Conservation (phyloP, 2,888 invertebrate genomes). For the Stenolophus ochropezus region DNA sequence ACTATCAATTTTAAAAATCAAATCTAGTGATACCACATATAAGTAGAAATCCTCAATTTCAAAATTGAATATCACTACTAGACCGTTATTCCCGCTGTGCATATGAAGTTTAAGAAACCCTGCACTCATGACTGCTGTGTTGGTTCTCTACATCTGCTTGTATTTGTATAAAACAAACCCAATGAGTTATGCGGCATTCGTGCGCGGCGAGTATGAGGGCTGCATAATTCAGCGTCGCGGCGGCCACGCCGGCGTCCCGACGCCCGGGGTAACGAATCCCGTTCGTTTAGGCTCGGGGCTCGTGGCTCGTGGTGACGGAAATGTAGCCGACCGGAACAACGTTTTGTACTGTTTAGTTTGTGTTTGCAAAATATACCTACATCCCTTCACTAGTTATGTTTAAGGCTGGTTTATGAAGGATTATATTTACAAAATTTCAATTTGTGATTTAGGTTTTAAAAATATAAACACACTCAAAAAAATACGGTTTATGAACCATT, state of each 20-base stretch:
- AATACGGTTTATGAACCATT: too few species aligned
- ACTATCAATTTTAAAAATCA: too few species aligned
- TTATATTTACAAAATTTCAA: too few species aligned
- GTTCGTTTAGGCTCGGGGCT: slow-evolving; percentile 1
- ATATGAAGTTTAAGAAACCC: slow-evolving; percentile 16
- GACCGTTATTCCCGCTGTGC: not conserved
- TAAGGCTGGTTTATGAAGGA: too few species aligned
- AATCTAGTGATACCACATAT: too few species aligned
- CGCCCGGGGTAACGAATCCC: slow-evolving; percentile 44
- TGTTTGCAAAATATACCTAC: too few species aligned
- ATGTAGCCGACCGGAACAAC: slow-evolving; percentile 11
- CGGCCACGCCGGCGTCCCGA: not conserved
- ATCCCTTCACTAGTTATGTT: too few species aligned
- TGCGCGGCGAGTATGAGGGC: slow-evolving; percentile 38
- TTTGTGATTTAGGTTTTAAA: too few species aligned
- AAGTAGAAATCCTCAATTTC: too few species aligned
- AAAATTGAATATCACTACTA: too few species aligned
- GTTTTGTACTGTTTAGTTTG: not conserved
- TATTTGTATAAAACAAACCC: slow-evolving; percentile 55
- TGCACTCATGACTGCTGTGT: not conserved
- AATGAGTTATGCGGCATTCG: slow-evolving; percentile 55
- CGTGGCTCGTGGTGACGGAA: not conserved
- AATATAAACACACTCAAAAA: too few species aligned
- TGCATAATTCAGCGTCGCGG: slow-evolving; percentile 47
- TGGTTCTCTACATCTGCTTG: not conserved